These are phyloP conservation scores for Gouania willdenowi DNA, from an alignment of 2,797 vertebrate genomes.

Conservation along the genomic window DNA sequence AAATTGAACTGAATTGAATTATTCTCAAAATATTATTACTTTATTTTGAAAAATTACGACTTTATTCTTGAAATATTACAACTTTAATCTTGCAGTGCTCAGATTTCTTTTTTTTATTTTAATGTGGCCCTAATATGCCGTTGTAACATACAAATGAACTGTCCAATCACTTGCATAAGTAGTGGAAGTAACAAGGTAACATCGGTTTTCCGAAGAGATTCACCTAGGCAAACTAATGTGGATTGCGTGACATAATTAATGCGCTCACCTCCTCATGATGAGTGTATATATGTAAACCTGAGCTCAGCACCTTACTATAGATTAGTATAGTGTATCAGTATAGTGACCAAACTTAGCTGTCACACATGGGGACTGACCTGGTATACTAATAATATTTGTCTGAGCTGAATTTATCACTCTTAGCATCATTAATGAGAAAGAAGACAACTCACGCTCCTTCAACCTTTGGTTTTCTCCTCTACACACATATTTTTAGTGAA, in stretches of 20 bases:
- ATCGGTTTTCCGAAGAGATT: slow-evolving; percentile 20
- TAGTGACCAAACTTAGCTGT: too few species aligned
- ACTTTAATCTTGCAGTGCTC: too few species aligned
- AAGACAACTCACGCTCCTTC: slow-evolving; percentile 41
- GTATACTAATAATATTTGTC: slow-evolving; percentile 35
- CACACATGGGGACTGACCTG: slow-evolving; percentile 16
- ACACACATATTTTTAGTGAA: slow-evolving; percentile 48
- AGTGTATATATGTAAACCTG: too few species aligned
- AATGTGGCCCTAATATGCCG: too few species aligned
- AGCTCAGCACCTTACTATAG: too few species aligned
- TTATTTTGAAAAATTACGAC: too few species aligned
- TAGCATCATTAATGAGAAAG: slow-evolving; percentile 36
- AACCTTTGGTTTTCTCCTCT: slow-evolving; percentile 42
- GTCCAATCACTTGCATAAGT: slow-evolving; percentile 13
- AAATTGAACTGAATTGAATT: too few species aligned
- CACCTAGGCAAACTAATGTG: slow-evolving; percentile 4
- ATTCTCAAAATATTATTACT: too few species aligned
- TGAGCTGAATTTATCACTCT: slow-evolving; percentile 35
- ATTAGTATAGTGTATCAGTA: too few species aligned
- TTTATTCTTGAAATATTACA: too few species aligned
- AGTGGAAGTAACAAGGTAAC: slow-evolving; percentile 6
- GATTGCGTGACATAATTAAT: slow-evolving; percentile 9
- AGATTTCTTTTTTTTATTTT: too few species aligned
- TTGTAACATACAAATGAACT: slow-evolving; percentile 10
- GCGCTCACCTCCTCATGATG: slow-evolving; percentile 5